A percentile compares a stretch with the other conserved stretches of the same genome.
Conservation (phyloP, 1,140 invertebrate species). For the Archivesica marissinica region DNA sequence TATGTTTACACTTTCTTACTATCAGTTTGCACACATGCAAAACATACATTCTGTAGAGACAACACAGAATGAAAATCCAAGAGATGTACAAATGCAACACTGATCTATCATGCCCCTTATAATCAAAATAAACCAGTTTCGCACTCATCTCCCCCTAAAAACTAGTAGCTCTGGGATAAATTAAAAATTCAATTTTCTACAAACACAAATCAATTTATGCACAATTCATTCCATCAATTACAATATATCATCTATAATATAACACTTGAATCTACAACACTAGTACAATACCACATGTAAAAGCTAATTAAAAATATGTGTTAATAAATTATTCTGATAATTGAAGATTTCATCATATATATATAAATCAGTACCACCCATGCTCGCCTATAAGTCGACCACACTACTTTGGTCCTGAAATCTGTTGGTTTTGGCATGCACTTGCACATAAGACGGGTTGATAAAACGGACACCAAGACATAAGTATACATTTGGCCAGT, state of each 20-base stretch:
- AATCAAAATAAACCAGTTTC: too few species aligned
- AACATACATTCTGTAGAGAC: background rate
- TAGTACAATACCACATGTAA: constrained; percentile 32
- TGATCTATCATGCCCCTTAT: too few species aligned
- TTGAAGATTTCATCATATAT: background rate
- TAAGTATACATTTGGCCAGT: too few species aligned
- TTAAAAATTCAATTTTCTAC: background rate
- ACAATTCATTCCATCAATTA: background rate
- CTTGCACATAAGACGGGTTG: too few species aligned
- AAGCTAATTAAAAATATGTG: constrained; percentile 18
- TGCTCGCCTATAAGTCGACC: too few species aligned
- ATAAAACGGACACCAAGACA: too few species aligned
- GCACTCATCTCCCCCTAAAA: background rate
- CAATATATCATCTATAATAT: constrained; percentile 24
- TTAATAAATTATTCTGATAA: constrained; percentile 18
- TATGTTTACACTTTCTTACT: too few species aligned
- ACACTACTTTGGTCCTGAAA: too few species aligned
- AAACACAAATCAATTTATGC: constrained; percentile 6
- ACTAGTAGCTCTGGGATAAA: background rate
- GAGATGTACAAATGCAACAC: too few species aligned
- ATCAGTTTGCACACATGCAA: constrained; percentile 1
- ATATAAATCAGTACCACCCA: too few species aligned
- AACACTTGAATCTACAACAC: constrained; percentile 12
- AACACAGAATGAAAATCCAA: background rate
- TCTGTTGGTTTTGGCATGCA: too few species aligned